Base-by-base conservation (phyloP, 37 sponge, comb jelly and placozoan species). In the Haliclona indistincta region DNA sequence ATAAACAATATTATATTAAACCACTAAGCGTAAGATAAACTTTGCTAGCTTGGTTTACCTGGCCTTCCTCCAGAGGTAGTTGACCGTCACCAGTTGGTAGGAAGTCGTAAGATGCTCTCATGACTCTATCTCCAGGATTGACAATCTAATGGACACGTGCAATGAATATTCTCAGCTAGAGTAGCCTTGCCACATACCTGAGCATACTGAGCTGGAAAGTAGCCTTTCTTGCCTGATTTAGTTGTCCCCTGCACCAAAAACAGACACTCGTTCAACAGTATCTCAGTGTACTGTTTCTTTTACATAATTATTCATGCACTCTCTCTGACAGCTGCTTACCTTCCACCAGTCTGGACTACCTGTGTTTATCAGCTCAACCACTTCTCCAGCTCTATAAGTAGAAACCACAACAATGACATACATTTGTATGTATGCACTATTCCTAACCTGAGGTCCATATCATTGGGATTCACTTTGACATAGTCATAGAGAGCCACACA, bases 401-500 rank as follows among this genome's bases (percentile, higher is more conserved):
- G 13, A 62, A 47, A 47, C 8, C 13, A 47, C 8, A 17, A 47
- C 8, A 17, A 47, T 47, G 8, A 47, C n/a, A n/a, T n/a, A n/a
- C n/a, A n/a, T 47, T 47, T 58, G n/a, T 58, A 58, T 25, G 11
- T n/a, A 58, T n/a, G 23, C 25, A 4, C 3, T 61, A 11, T 0
- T 38, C 49, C 86, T 77, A 53, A 88, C 88, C 49, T 70, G 20
- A 88, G 73, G 0, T 42, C 38, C 41, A 88, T 19, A 54, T 88
- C 88, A 72, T 81, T 76, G 51, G 82, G 73, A 56, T 78, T 88
- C 40, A 76, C 47, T 39, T 68, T 75, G 53, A 25, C 32, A 29
- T 88, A 88, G 29, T 77, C 74, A 63, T 73, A 88, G 29, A 88
- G 63, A 56, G 74, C 88, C 52, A 88, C 88, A 82, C 88, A 88